phyloP scores from a whole-genome alignment of 2,888 invertebrate genomes.

The Agriopis marginaria region DNA sequence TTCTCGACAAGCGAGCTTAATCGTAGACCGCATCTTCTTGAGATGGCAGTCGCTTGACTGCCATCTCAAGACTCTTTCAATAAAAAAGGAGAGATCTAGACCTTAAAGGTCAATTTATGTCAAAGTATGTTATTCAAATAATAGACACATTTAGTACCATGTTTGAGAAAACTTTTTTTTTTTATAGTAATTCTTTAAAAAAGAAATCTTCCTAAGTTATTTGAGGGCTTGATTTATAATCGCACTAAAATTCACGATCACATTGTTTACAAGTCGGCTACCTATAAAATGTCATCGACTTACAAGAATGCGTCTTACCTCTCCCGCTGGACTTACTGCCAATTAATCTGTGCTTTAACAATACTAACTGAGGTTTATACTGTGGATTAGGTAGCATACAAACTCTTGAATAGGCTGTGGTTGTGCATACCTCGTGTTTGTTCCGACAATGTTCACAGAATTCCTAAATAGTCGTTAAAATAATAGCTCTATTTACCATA shows the following conservation, averaged over 20 bases:
- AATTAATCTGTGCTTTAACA: constrained; percentile 22
- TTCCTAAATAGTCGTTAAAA: constrained; percentile 67
- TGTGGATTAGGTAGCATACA: constrained; percentile 24
- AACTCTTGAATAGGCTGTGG: constrained; percentile 17
- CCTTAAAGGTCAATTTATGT: no score
- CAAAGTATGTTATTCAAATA: no score
- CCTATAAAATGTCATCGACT: constrained; percentile 59
- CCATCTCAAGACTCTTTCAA: no score
- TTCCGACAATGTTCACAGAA: constrained; percentile 61
- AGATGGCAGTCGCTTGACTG: no score
- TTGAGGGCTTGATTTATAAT: constrained; percentile 40
- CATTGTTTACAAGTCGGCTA: constrained; percentile 50
- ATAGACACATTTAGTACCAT: no score
- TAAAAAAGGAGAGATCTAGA: no score
- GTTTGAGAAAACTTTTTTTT: background rate
- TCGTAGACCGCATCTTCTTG: no score
- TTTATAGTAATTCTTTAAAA: background rate
- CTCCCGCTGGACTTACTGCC: constrained; percentile 33
- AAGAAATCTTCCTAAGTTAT: constrained; percentile 22
- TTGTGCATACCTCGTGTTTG: constrained; percentile 54
- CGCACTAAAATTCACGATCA: constrained; percentile 37
- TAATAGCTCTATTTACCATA: constrained; percentile 64
- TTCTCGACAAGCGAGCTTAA: no score
- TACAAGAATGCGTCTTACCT: constrained; percentile 57
- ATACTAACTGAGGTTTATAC: constrained; percentile 17